phyloP scores from a whole-genome alignment of 2,113 vertebrate species.

The Tapirus terrestris region DNA sequence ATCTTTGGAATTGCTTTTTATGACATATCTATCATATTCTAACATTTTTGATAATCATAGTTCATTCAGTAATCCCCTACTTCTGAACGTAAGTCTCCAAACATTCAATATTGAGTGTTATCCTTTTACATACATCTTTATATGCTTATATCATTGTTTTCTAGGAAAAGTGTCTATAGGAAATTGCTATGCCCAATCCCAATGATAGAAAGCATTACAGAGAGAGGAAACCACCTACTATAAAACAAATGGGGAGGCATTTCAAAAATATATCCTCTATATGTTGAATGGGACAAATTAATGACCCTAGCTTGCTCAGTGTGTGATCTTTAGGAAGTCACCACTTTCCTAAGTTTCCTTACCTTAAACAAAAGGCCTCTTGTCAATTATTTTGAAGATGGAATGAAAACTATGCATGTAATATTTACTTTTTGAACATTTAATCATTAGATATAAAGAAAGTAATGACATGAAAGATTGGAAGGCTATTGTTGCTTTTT shows the following conservation, averaged over 20 bases:
- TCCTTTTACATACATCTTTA: neutral
- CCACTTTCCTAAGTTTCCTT: neutral
- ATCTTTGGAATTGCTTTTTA: neutral
- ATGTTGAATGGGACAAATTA: neutral
- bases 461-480: neutral
- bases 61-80: neutral
- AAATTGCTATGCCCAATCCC: neutral
- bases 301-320: neutral
- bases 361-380: neutral
- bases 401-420: neutral
- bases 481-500: neutral
- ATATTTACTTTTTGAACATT: neutral
- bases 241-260: neutral
- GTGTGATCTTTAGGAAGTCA: neutral
- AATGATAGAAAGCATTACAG: neutral
- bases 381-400: conserved; percentile 1
- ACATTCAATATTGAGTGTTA: neutral
- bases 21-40: neutral
- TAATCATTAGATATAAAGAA: neutral
- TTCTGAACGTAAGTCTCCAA: neutral
- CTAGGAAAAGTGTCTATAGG: neutral
- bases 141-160: neutral
- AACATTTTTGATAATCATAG: neutral
- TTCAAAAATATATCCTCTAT: neutral
- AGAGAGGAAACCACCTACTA: neutral